Conservation (phyloP, 2,888 invertebrate species). For the Hedya salicella region DNA sequence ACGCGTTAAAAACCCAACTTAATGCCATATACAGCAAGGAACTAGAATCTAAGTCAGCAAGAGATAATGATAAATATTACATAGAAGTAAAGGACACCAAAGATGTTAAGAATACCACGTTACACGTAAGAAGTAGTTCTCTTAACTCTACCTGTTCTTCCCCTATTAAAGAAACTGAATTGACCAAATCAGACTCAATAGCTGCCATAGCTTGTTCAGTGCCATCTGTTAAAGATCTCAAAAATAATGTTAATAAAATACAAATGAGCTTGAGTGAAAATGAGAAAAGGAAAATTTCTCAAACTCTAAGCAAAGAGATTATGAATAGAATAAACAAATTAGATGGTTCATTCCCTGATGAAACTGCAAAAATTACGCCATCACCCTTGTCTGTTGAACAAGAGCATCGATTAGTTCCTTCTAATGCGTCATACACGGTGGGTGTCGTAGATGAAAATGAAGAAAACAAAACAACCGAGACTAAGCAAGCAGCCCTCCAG, state of each 20-base stretch:
- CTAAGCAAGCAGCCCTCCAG: slow-evolving; percentile 47
- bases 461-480: slow-evolving; percentile 76
- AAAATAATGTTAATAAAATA: slow-evolving; percentile 79
- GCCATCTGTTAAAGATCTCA: slow-evolving; percentile 75
- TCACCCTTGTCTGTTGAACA: slow-evolving; percentile 44
- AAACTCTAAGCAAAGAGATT: slow-evolving; percentile 90
- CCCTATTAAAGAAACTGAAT: slow-evolving; percentile 65
- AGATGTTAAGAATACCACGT: slow-evolving; percentile 64
- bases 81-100: slow-evolving; percentile 84
- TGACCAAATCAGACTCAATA: slow-evolving; percentile 84
- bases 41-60: slow-evolving; percentile 70
- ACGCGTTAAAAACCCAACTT: slow-evolving; percentile 90
- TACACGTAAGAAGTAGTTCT: slow-evolving; percentile 86
- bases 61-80: slow-evolving; percentile 82
- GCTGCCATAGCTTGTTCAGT: slow-evolving; percentile 79
- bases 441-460: slow-evolving; percentile 18
- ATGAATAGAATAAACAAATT: slow-evolving; percentile 86
- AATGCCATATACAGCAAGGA: slow-evolving; percentile 92
- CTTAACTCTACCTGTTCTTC: slow-evolving; percentile 75
- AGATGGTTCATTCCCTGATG: slow-evolving; percentile 53
- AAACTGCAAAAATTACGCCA: slow-evolving; percentile 37
- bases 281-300: slow-evolving; percentile 90
- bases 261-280: slow-evolving; percentile 86
- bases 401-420: slow-evolving; percentile 44
- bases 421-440: slow-evolving; percentile 1